Evolutionary conservation across 2,797 vertebrate species (phyloP), one percentile per base, ranked within the genome.

Genomic region (Heteromormyrus szaboi): DNA sequence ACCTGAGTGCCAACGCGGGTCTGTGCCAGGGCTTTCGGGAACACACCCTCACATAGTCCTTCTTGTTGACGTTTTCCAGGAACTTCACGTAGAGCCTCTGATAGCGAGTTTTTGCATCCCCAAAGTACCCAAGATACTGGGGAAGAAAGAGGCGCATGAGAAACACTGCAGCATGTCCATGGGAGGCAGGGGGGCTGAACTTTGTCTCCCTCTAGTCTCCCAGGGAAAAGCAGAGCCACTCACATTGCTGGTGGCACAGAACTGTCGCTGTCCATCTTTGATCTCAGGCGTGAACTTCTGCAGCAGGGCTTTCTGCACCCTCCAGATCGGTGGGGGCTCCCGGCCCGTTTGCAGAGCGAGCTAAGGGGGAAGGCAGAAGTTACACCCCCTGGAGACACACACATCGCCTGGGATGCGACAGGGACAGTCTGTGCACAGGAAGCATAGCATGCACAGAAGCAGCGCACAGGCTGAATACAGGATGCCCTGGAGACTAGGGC

Each of bases 281-380:
- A 98, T 98, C 93, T 98, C 98, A 0, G 97, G 97, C 87, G 97
- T 97, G 93, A 98, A 98, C 83, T 98, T 98, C 94, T 98, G 98
- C 76, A 98, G 95, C 90, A 98, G 93, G 2, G 98, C 98, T 91
- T 98, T 98, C 94, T 98, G 98, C 22, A 98, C 97, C 37, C 97
- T 94, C 98, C 97, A 98, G 89, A 98, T 98, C 0, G 98, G 98
- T 0, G 98, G 98, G 0, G 97, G 98, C 91, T 98, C 97, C 0
- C 97, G 94, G 41, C 98, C 97, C 0, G 97, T 98, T 94, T 98
- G 97, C 92, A 98, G 88, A 0, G 97, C 97, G 94, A 98, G 94
- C 97, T 98, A 89, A 14, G 41, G 81, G 46, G n/a, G 33, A 4
- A 17, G 56, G 14, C 22, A 17, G 25, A 19, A n/a, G 72, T 88